Percentiles rank a stretch among this genome's conserved stretches.
These are phyloP conservation scores for Pseudorasbora parva DNA, from an alignment of 2,113 vertebrate species.

Conservation along the genomic window DNA sequence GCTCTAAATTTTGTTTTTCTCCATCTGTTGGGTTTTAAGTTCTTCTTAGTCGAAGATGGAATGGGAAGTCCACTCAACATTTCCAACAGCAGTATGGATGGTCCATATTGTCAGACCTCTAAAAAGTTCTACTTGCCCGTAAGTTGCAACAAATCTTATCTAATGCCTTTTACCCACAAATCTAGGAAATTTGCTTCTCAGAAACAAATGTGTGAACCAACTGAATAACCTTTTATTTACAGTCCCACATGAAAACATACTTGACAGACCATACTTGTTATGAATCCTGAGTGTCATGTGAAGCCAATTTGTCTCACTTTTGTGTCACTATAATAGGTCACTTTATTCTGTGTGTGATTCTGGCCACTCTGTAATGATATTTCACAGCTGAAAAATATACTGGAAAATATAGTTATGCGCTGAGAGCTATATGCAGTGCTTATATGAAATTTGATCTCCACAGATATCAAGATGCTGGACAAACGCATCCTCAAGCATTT, in stretches of 20 bases:
- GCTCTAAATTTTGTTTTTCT: slow-evolving; percentile 1
- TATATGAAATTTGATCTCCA: not conserved
- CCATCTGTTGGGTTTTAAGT: slow-evolving; percentile 73
- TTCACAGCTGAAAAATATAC: not conserved
- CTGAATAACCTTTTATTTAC: not conserved
- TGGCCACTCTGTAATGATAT: not conserved
- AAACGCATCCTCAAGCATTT: not conserved
- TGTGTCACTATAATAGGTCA: not conserved
- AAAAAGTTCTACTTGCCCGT: slow-evolving; percentile 92
- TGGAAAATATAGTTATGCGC: not conserved
- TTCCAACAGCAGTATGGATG: slow-evolving; percentile 79
- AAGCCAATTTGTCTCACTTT: not conserved
- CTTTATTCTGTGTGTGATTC: slow-evolving; percentile 3
- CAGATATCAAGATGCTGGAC: not conserved
- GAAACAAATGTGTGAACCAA: not conserved
- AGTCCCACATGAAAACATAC: not conserved
- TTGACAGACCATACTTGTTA: no score
- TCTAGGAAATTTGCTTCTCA: not conserved
- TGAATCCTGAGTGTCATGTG: not conserved
- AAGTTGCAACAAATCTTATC: slow-evolving; percentile 67
- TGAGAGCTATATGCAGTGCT: not conserved
- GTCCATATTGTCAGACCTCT: slow-evolving; percentile 65
- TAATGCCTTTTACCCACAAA: not conserved
- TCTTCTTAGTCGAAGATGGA: slow-evolving; percentile 85
- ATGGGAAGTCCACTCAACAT: slow-evolving; percentile 74